These are phyloP conservation scores for Chiloscyllium punctatum DNA, from an alignment of 2,797 vertebrate genomes.

Conservation along the genomic window DNA sequence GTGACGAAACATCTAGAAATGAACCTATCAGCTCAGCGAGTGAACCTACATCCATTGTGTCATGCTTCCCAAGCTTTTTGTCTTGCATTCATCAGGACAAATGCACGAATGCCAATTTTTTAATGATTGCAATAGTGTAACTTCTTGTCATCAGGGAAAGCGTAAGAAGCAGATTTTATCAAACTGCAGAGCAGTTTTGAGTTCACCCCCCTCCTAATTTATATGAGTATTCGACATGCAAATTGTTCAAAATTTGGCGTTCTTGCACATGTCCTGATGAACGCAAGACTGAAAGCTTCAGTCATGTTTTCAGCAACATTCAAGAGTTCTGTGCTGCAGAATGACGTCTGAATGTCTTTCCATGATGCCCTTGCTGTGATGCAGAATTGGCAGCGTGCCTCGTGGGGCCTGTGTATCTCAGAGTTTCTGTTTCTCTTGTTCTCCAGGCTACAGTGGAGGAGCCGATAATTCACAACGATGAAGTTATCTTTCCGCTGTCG, in stretches of 20 bases:
- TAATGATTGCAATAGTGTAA: neutral
- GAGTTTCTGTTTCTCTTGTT: neutral
- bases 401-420: neutral
- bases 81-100: neutral
- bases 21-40: no score
- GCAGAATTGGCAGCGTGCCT: no score
- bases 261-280: no score
- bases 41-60: no score
- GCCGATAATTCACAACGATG: constrained; percentile 77
- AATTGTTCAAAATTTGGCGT: neutral
- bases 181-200: no score
- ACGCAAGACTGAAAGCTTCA: neutral
- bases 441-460: constrained; percentile 76
- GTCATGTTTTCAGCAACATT: neutral
- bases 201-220: no score
- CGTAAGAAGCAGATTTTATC: no score
- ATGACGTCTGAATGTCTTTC: neutral
- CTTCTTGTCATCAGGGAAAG: no score
- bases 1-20: no score
- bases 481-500: constrained; percentile 87
- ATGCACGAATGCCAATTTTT: neutral
- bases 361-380: neutral
- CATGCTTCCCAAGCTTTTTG: neutral
- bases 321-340: neutral
- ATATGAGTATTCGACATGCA: no score